Conservation (phyloP, 2,888 invertebrate species). For the Zhengitettix transpicula region DNA sequence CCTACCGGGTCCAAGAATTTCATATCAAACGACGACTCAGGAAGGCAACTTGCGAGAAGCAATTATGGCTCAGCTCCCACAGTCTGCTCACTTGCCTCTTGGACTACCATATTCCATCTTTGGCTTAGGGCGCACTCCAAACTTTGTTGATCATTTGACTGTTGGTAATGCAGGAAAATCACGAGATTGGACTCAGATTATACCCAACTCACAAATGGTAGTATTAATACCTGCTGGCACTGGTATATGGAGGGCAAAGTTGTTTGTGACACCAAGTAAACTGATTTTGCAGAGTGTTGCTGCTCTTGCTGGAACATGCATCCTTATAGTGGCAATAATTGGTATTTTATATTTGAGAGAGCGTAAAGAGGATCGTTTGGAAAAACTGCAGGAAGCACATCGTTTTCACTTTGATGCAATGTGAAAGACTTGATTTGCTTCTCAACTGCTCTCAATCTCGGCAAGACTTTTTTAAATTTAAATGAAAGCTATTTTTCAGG, state of each 20-base stretch:
- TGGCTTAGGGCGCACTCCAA: conserved; percentile 93
- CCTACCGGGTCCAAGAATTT: conserved; percentile 75
- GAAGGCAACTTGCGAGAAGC: conserved; percentile 67
- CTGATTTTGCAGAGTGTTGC: conserved; percentile 81
- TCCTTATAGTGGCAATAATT: conserved; percentile 71
- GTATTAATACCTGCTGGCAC: conserved; percentile 69
- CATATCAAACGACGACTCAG: conserved; percentile 75
- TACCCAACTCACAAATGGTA: conserved; percentile 95
- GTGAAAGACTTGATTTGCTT: conserved; percentile 24
- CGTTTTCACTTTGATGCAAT: conserved; percentile 77
- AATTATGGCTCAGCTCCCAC: conserved; percentile 73
- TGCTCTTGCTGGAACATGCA: conserved; percentile 72
- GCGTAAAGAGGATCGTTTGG: conserved; percentile 61
- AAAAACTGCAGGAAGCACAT: conserved; percentile 62
- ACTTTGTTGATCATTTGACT: conserved; percentile 81
- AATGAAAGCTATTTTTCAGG: no score
- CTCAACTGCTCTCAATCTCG: no score
- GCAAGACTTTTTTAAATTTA: no score
- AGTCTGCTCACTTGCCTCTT: conserved; percentile 83
- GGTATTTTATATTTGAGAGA: conserved; percentile 81
- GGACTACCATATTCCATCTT: conserved; percentile 91
- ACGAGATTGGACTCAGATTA: conserved; percentile 79
- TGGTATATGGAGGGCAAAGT: conserved; percentile 70
- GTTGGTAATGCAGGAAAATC: conserved; percentile 42
- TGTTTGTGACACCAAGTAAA: conserved; percentile 91